Base-by-base conservation (phyloP, 1,140 invertebrate species). In the Apis dorsata region DNA sequence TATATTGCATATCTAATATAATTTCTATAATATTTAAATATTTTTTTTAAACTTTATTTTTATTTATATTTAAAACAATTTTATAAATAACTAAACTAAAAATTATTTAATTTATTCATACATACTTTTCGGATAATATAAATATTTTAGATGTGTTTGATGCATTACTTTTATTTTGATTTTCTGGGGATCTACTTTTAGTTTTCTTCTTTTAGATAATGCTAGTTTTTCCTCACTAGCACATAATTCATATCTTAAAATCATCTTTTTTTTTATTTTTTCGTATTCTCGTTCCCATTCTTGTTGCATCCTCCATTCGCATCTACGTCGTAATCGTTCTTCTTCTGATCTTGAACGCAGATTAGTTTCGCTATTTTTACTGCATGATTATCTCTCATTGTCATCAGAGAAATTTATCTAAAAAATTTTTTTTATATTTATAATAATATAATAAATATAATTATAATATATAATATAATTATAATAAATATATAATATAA, bases 221-320 rank as follows among this genome's bases (percentile, higher is more conserved):
- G 62, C 63, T 79, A 83, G 72, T 28, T 57, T 63, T 57, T 68
- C 53, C 2, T 85, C 19, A 59, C 79, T 75, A 34, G 86, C 86
- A 13, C 79, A 74, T 62, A 34, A 69, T 60, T 90, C 88, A 60
- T 74, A 90, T 11, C 88, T 76, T 66, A 53, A 24, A 68, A 89
- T 89, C 53, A 65, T 89, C 70, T 83, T 81, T 17, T 59, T n/a
- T 17, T 89, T 90, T 12, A 87, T 74, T 44, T 21, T 81, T 63
- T 89, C 85, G n/a, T 87, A 85, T 60, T 83, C 19, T 5, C 62
- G 77, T n/a, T 77, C 57, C 15, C 10, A 17, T 34, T 89, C 78
- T 81, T 87, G 85, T 13, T 89, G 80, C 10, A 74, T 78, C 34
- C 21, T 49, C 88, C 88, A 89, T 69, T 87, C 66, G 21, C 63